Percentiles rank a stretch among this genome's conserved stretches.
phyloP scores from a whole-genome alignment of 2,888 invertebrate species.

The Agapetus fuscipes region DNA sequence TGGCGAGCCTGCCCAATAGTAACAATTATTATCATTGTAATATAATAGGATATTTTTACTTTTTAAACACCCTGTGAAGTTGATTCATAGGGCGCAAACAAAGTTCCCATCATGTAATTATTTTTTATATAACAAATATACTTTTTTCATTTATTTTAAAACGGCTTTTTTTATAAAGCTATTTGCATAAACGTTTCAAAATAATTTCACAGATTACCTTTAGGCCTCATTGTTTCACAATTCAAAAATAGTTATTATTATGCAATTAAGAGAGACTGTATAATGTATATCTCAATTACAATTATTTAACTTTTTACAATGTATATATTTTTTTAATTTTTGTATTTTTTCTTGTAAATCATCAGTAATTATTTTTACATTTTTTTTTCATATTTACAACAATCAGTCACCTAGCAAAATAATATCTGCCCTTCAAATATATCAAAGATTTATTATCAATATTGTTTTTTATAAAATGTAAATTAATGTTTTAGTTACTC shows the following conservation, averaged over 20 bases:
- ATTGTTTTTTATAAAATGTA: no score
- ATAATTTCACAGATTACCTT: conserved; percentile 19
- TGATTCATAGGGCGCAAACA: no score
- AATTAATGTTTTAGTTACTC: conserved; percentile 1
- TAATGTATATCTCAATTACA: background rate
- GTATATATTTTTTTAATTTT: background rate
- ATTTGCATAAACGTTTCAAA: conserved; percentile 14
- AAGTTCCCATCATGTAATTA: no score
- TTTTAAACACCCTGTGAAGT: no score
- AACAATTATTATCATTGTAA: no score
- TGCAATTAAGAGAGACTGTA: background rate
- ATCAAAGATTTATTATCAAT: no score
- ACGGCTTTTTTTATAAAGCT: no score
- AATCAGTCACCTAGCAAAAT: conserved; percentile 17
- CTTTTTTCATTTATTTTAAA: no score
- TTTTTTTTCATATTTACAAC: conserved; percentile 5
- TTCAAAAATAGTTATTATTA: conserved; percentile 8
- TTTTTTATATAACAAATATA: no score
- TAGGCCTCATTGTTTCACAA: conserved; percentile 11
- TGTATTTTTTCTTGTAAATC: background rate
- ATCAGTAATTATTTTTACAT: background rate
- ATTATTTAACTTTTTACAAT: background rate
- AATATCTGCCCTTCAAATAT: conserved; percentile 8
- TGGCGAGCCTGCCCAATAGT: no score
- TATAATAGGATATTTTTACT: no score